Conservation (phyloP, 2,113 vertebrate genomes). For the Columba janthina region DNA sequence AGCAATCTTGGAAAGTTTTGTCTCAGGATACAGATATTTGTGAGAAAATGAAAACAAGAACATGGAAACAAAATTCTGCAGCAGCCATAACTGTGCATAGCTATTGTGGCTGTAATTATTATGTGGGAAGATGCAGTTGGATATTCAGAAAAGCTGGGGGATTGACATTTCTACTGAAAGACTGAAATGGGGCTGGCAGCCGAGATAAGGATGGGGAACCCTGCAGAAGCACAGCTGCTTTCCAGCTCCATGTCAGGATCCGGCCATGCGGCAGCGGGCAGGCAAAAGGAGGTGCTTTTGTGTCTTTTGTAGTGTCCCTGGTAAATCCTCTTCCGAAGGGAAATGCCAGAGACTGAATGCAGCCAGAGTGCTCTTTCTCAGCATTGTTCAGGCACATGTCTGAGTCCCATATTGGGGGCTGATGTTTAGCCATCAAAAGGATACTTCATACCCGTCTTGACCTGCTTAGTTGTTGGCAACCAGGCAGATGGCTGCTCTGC, state of each 20-base stretch:
- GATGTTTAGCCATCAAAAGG: not conserved
- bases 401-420: not conserved
- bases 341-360: not conserved
- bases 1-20: slow-evolving; percentile 16
- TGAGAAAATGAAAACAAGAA: not conserved
- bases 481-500: not conserved
- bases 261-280: not conserved
- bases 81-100: not conserved
- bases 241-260: not conserved
- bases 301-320: not conserved
- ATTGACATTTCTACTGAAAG: not conserved
- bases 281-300: not conserved
- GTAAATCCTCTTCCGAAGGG: not conserved
- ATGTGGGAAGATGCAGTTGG: not conserved
- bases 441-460: not conserved
- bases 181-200: not conserved
- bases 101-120: not conserved
- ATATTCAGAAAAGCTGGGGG: not conserved
- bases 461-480: not conserved
- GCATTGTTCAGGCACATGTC: not conserved
- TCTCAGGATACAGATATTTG: not conserved
- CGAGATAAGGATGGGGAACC: not conserved
- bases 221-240: not conserved
- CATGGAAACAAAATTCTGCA: not conserved
- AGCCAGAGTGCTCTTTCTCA: not conserved